Evolutionary conservation across 2,888 invertebrate genomes (phyloP), one percentile per base, ranked within the genome.

Genomic region (Metalampra italica): DNA sequence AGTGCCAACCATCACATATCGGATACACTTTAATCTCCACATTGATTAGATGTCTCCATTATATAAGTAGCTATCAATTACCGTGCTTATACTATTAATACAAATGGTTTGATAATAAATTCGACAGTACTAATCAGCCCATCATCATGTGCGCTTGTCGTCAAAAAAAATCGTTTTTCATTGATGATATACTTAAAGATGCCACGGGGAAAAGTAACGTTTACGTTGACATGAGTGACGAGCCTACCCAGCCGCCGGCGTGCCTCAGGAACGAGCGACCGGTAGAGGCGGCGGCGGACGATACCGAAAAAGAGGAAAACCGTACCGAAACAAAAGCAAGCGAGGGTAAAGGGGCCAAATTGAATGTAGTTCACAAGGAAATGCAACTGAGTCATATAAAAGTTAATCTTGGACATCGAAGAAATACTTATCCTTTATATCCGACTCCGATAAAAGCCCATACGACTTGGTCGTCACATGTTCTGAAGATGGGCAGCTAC

Each of bases 51-150:
- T 56, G 66, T 73, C 75, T 80, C 83, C 84, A 84, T 83, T 84
- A 82, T 84, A 82, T 80, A 79, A 82, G 81, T 81, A 82, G 82
- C 82, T 85, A 87, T 86, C 87, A 86, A 88, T 87, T 87, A 85
- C 74, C 63, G 61, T 62, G 59, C 62, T 71, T 66, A 65, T 68
- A 66, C 71, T 72, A 78, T 78, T 81, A 79, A 75, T 68, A 65
- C 65, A 66, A 51, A 45, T 37, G 39, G 39, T 63, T 51, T 56
- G 82, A 84, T 86, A 84, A 82, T 61, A 61, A 71, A 70, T 83
- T 82, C 74, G 81, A 74, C 85, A 86, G 86, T 86, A 58, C 64
- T 59, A 59, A 71, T 54, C 71, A 66, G 60, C 54, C 72, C 64
- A 62, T 56, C 76, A 71, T 46, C 62, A 88, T 88, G 88, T 88